Base-by-base conservation (phyloP, 1,140 invertebrate genomes). In the Euwallacea fornicatus region DNA sequence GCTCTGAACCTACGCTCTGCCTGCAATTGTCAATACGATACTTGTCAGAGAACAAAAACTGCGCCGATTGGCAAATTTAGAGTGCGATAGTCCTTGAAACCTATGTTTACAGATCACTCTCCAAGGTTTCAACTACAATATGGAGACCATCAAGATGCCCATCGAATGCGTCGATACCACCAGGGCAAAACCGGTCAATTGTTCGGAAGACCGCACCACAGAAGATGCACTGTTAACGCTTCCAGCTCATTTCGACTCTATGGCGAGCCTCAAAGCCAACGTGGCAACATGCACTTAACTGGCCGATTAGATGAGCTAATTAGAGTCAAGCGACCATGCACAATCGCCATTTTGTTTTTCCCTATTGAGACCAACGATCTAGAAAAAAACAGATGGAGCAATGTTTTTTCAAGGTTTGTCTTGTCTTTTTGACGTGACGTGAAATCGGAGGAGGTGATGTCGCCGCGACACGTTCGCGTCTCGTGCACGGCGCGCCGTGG, bases 81-180 rank as follows among this genome's bases (percentile, higher is more conserved):
- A 33, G 21, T 2, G 6, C 46, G 6, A 50, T 50, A 50, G 9
- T 50, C 13, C 46, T 50, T 50, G 46, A 50, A 50, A 6, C 2
- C 9, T 50, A 50, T 62, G 53, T 2, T 66, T 73, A 42, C 55
- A 74, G 76, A 82, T 96, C 42, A 91, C 89, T 4, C 89, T 92
- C 16, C 86, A 90, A 69, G 93, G 93, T 0, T 94, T 93, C 83
- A 91, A 91, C 69, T 95, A 93, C 83, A 88, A 89, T 73, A 85
- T 93, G 70, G 93, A 96, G 79, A 88, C 90, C 73, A 89, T 93
- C 50, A 89, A 90, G 75, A 82, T 96, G 64, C 89, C 92, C 2
- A 87, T 95, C 4, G 91, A 93, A 42, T 94, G 93, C 79, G 93
- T 96, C 6, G 90, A 96, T 78, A 96, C 94, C 2, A 91, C 90